A percentile compares a stretch with the other conserved stretches of the same genome.
Conservation (phyloP, 2,888 invertebrate species). For the Euclidia mi region DNA sequence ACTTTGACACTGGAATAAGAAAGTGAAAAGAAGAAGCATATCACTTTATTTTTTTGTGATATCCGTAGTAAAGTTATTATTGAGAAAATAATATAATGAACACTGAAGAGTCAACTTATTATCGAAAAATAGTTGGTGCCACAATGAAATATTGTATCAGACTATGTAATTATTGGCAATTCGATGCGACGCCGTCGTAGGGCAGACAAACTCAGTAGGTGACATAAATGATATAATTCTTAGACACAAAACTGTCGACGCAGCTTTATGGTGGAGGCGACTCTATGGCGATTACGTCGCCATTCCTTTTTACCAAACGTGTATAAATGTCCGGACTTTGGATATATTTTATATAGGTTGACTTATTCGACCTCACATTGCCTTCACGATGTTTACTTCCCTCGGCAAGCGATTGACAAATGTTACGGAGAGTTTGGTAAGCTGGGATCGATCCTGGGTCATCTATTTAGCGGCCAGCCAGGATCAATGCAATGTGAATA, state of each 20-base stretch:
- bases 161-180: no score
- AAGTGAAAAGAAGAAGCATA: no score
- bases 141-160: background rate
- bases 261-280: constrained; percentile 32
- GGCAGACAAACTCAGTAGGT: constrained; percentile 16
- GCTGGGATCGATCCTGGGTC: constrained; percentile 51
- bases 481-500: constrained; percentile 36
- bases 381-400: constrained; percentile 53
- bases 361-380: constrained; percentile 55
- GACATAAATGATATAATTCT: constrained; percentile 16
- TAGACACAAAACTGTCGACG: constrained; percentile 23
- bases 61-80: no score
- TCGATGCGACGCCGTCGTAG: background rate
- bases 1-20: no score
- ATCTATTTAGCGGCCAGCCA: constrained; percentile 37
- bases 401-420: constrained; percentile 55
- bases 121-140: no score
- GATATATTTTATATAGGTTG: constrained; percentile 48
- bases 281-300: constrained; percentile 31
- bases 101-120: no score
- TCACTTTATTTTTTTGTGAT: no score
- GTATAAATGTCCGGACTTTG: constrained; percentile 43
- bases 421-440: constrained; percentile 54
- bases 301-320: constrained; percentile 40
- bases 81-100: no score